phyloP scores from a whole-genome alignment of 2,797 vertebrate genomes.

The Margarornis squamiger region DNA sequence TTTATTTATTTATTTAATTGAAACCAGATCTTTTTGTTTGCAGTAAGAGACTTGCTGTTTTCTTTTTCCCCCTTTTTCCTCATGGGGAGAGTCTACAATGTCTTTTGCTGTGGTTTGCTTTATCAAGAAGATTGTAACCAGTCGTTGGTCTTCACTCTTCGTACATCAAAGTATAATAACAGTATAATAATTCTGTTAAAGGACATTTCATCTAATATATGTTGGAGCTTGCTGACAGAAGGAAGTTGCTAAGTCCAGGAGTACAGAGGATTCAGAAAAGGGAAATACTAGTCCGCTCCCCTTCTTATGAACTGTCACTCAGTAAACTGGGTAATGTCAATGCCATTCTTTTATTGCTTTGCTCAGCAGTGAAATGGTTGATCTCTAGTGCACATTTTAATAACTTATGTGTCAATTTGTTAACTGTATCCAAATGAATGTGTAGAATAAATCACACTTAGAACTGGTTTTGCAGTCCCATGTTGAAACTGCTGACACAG shows the following conservation, averaged over 20 bases:
- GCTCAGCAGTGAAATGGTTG: neutral
- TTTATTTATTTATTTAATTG: neutral
- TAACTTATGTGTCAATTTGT: neutral
- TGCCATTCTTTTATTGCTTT: neutral
- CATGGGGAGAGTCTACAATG: neutral
- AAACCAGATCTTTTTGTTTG: neutral
- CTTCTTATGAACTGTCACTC: neutral
- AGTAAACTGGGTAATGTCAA: neutral
- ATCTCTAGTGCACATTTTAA: neutral
- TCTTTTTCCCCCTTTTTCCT: neutral
- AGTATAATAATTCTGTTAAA: neutral
- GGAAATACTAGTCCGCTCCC: neutral
- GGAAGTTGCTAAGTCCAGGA: neutral
- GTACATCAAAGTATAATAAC: neutral
- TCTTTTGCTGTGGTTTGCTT: neutral
- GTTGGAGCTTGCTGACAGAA: neutral
- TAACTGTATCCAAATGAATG: neutral
- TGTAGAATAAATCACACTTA: neutral
- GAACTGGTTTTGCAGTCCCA: neutral
- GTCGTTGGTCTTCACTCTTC: neutral
- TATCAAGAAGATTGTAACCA: neutral
- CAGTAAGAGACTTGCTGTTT: neutral
- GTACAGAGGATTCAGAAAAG: neutral
- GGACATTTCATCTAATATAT: neutral
- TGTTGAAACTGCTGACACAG: neutral